Evolutionary conservation across 2,797 vertebrate genomes (phyloP).

Genomic region (Rhynchonycteris naso): DNA sequence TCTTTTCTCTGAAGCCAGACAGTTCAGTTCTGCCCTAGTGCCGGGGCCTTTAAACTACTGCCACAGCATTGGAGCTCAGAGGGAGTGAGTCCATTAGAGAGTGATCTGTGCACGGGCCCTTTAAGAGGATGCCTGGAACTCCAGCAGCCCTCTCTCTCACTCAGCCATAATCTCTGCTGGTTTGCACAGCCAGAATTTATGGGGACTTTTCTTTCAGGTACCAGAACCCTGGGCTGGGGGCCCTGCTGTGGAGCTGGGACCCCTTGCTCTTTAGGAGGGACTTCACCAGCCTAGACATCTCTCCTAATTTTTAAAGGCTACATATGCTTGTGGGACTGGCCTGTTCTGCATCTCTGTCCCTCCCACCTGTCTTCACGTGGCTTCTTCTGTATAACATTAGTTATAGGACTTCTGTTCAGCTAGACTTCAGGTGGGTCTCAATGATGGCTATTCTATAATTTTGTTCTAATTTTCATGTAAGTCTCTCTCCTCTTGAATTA

Average conservation of each 20-base stretch:
- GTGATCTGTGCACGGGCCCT: neutral
- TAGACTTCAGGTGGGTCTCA: neutral
- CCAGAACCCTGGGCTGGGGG: neutral
- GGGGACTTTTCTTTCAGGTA: neutral
- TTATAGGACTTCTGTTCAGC: neutral
- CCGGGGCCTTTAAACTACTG: neutral
- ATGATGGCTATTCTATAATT: neutral
- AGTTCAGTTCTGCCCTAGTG: neutral
- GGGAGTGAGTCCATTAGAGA: neutral
- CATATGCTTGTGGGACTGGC: neutral
- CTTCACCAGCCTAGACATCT: neutral
- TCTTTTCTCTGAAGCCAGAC: neutral
- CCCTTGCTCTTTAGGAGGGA: neutral
- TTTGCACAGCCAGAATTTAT: neutral
- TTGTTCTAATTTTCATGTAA: neutral
- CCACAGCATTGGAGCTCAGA: neutral
- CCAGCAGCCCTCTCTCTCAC: neutral
- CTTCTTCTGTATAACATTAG: neutral
- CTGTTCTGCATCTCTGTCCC: neutral
- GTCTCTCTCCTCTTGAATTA: neutral
- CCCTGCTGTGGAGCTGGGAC: neutral
- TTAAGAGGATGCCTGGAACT: neutral
- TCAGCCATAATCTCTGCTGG: neutral
- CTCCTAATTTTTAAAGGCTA: neutral
- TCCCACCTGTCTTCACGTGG: neutral